These are phyloP conservation scores for Cryptocheilus praepositus DNA, from an alignment of 2,888 invertebrate species.

Conservation along the genomic window DNA sequence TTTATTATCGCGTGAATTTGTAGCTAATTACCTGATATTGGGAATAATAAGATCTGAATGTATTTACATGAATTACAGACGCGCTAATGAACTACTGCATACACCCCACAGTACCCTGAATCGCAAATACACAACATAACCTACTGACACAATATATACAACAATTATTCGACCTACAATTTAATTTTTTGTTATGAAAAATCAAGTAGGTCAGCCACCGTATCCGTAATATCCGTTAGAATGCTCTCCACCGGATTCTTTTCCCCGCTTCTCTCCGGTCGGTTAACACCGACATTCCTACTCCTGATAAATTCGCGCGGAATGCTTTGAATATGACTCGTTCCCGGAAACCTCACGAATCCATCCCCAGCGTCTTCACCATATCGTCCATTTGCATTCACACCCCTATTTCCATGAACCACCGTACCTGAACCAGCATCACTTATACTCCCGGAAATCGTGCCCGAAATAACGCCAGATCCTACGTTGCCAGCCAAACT, in stretches of 20 bases:
- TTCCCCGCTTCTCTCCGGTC: constrained; percentile 5
- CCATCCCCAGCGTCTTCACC: constrained; percentile 36
- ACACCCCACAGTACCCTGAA: no score
- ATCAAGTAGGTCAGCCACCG: constrained; percentile 51
- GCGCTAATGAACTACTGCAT: no score
- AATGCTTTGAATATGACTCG: constrained; percentile 50
- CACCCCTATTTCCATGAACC: no score
- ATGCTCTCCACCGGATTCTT: constrained; percentile 45
- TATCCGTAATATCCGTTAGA: constrained; percentile 50
- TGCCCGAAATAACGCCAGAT: constrained; percentile 17
- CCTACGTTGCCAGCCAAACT: no score
- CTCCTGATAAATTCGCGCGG: constrained; percentile 53
- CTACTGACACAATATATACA: no score
- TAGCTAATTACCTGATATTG: no score
- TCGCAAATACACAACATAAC: no score
- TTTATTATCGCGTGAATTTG: no score
- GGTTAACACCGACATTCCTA: constrained; percentile 44
- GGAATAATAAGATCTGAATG: no score
- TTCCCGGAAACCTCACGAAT: constrained; percentile 27
- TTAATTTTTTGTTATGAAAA: constrained; percentile 24
- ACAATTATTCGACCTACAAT: background rate
- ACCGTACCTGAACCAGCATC: no score
- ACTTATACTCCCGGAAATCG: constrained; percentile 9
- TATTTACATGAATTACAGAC: no score
- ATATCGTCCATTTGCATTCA: background rate